A percentile compares a stretch with the other conserved stretches of the same genome.
Conservation (phyloP, 2,888 invertebrate species). For the Cephus pulcher region DNA sequence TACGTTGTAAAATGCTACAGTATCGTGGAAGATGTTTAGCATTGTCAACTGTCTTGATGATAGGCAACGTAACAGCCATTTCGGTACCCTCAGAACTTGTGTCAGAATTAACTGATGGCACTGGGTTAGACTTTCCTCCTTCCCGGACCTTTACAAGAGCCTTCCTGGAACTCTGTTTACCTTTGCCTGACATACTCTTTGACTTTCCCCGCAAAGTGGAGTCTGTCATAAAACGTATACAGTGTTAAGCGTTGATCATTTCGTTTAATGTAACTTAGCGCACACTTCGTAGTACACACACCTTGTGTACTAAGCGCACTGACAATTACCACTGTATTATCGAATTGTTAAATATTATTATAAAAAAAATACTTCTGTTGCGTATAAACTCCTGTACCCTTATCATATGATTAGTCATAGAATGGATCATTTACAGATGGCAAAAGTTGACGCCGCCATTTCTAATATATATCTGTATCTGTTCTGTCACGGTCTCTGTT, state of each 20-base stretch:
- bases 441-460: neutral
- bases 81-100: slow-evolving; percentile 55
- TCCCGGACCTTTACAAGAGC: slow-evolving; percentile 53
- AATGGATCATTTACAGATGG: neutral
- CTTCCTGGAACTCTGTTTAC: slow-evolving; percentile 61
- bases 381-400: neutral
- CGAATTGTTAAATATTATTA: neutral
- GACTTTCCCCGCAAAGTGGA: neutral
- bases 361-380: neutral
- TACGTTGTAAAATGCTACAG: slow-evolving; percentile 69
- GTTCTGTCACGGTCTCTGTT: no score
- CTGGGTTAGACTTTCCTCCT: slow-evolving; percentile 52
- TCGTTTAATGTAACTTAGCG: neutral
- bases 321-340: neutral
- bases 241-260: neutral
- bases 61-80: slow-evolving; percentile 68
- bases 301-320: neutral
- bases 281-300: neutral
- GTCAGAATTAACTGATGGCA: slow-evolving; percentile 44
- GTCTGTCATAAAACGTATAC: neutral
- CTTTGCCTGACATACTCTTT: slow-evolving; percentile 59
- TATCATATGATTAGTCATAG: neutral
- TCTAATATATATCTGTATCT: neutral
- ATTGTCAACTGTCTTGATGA: slow-evolving; percentile 79
- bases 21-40: slow-evolving; percentile 76